Evolutionary conservation across 1,140 invertebrate species (phyloP), one percentile per base, ranked within the genome.

Genomic region (Goniozus legneri): DNA sequence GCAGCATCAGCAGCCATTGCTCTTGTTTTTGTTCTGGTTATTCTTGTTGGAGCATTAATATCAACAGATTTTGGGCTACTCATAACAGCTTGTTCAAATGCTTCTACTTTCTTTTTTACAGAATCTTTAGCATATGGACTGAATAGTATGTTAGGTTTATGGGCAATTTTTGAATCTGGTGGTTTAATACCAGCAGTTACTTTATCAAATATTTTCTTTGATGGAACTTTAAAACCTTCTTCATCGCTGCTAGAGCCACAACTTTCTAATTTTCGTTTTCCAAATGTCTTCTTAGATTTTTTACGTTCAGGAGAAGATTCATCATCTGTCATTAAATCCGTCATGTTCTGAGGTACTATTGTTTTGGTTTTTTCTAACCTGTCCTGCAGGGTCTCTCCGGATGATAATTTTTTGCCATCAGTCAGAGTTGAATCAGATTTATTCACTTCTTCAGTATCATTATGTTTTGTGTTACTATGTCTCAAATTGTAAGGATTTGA

Each of bases 51-150:
- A 14, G 31, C 34, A 20, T 60, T 55, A 3, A 50, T 12, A 3
- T 62, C 55, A 6, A 45, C 37, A 27, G n/a, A 8, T 8, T 63
- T 63, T 1, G 67, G 67, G 52, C 60, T 73, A 3, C 50, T 52
- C 13, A 63, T 37, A 15, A 42, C 60, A 10, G 56, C 71, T 54
- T 82, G 80, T 49, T 83, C 82, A 50, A 83, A 84, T 2, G 82
- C 82, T 50, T 82, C 77, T 0, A 84, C 80, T 15, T 79, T 75
- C 57, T 81, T 79, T 51, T 82, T 83, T 15, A 83, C 77, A 0
- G 81, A 81, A 48, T 81, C 80, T 39, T 79, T 79, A 2, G 75
- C 65, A 42, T 78, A 80, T 3, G 82, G 80, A 71, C 80, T 83
- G 31, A 75, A 77, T 3, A 74, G 46, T 8, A 50, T 60, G 19